Evolutionary conservation across 2,113 vertebrate genomes (phyloP), one percentile per base, ranked within the genome.

Genomic region (Lampris incognitus): DNA sequence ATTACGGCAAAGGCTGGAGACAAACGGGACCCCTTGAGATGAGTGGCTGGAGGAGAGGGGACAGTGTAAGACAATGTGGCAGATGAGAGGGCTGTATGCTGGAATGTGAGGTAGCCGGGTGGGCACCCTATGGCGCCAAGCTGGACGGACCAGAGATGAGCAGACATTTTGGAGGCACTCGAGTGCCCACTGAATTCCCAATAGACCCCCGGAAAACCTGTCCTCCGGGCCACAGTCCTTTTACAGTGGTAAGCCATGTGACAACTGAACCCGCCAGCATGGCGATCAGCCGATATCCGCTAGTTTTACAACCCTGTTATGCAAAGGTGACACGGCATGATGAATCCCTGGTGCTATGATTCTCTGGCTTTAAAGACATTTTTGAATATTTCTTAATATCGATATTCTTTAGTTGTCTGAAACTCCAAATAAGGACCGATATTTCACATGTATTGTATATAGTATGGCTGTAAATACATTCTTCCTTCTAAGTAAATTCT

Each of bases 11-110:
- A 85, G 76, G 70, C 60, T 0, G 0, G 57, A 78, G 82, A 83
- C 83, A 87, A 86, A 87, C 81, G 84, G 46, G 83, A 80, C 82
- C 88, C 56, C 38, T 82, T 62, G 76, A 72, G 81, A 84, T 85
- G 74, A 88, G 84, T 79, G 87, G 82, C 83, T 79, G 75, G 9
- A 66, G 69, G 49, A 84, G 61, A 85, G 59, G 64, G 71, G 57
- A 89, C 76, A 72, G 79, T 83, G 78, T 10, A 60, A 36, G 50
- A 88, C 74, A 72, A 78, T 81, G 79, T 59, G 57, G 49, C 51
- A 59, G 75, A 63, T 66, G 54, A 81, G 76, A 84, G 72, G 78
- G 37, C 41, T 5, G 11, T 68, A 76, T 79, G 68, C 54, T 79
- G 69, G 59, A 60, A 39, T 3, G 38, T 9, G 71, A 76, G 73